phyloP scores from a whole-genome alignment of 1,140 invertebrate species.

The Hylaeus volcanicus region DNA sequence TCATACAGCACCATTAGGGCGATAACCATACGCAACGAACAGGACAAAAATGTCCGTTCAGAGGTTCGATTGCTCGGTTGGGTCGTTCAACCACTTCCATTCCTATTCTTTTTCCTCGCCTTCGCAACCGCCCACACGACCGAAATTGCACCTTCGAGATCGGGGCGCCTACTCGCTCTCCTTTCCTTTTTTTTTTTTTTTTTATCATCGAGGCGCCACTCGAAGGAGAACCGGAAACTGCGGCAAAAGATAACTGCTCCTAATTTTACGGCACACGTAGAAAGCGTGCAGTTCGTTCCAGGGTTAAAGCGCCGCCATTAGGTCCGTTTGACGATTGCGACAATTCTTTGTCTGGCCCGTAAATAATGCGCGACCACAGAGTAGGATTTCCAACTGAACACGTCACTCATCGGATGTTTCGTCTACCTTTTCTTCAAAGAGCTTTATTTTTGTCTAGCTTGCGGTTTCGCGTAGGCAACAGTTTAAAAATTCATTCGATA shows the following conservation, averaged over 20 bases:
- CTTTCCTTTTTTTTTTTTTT: slow-evolving; percentile 48
- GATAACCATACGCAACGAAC: slow-evolving; percentile 14
- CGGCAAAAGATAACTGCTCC: slow-evolving; percentile 46
- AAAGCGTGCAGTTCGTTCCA: slow-evolving; percentile 1
- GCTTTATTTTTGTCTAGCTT: too few species aligned
- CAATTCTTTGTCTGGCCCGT: background rate
- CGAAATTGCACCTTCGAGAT: slow-evolving; percentile 60
- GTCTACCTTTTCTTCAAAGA: too few species aligned
- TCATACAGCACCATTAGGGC: too few species aligned
- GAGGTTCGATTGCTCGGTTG: slow-evolving; percentile 35
- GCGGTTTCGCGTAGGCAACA: too few species aligned
- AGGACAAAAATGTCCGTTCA: slow-evolving; percentile 56
- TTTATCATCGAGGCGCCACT: slow-evolving; percentile 51
- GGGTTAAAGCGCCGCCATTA: background rate
- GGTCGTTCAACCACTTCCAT: slow-evolving; percentile 53
- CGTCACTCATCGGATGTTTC: too few species aligned
- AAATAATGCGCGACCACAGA: background rate
- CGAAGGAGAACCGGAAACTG: slow-evolving; percentile 51
- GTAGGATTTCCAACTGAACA: too few species aligned
- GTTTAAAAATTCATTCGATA: too few species aligned
- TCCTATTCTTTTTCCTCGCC: slow-evolving; percentile 37
- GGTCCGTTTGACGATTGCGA: background rate
- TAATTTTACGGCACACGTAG: slow-evolving; percentile 32
- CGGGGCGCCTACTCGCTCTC: slow-evolving; percentile 62
- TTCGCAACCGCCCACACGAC: slow-evolving; percentile 56